Percentiles rank a stretch among this genome's conserved stretches.
Conservation (phyloP, 2,113 vertebrate genomes). For the Jacana jacana region DNA sequence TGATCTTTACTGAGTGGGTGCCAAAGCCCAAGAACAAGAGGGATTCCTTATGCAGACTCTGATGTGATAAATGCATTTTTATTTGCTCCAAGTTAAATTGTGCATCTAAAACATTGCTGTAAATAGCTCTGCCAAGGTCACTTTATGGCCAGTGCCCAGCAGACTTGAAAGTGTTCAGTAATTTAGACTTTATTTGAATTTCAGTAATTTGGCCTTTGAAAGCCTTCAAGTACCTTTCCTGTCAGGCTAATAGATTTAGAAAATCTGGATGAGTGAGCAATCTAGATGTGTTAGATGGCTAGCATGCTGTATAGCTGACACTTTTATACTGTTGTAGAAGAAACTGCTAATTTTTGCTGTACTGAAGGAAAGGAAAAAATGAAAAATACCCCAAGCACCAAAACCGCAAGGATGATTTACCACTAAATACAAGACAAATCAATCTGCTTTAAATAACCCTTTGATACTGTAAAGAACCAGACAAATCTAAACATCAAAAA, state of each 20-base stretch:
- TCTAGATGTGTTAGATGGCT: background rate
- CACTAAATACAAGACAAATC: background rate
- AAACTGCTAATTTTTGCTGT: background rate
- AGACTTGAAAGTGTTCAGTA: conserved; percentile 22
- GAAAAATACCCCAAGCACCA: background rate
- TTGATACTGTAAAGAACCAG: background rate
- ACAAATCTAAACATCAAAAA: background rate
- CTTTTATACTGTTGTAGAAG: background rate
- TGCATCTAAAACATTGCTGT: conserved; percentile 35
- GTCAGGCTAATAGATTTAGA: conserved; percentile 21
- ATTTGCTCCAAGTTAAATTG: conserved; percentile 32
- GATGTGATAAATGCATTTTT: conserved; percentile 47
- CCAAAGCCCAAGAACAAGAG: background rate
- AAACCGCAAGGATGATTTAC: background rate
- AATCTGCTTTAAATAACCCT: background rate
- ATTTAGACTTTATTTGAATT: conserved; percentile 33
- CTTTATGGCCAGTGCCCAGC: background rate
- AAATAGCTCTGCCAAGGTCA: conserved; percentile 48
- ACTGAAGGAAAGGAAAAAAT: background rate
- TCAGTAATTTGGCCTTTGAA: conserved; percentile 36
- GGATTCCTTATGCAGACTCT: background rate
- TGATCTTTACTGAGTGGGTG: conserved; percentile 5
- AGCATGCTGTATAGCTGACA: background rate
- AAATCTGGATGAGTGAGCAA: background rate
- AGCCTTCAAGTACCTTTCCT: background rate